phyloP scores from a whole-genome alignment of 2,888 invertebrate genomes.

The Elegia similella region DNA sequence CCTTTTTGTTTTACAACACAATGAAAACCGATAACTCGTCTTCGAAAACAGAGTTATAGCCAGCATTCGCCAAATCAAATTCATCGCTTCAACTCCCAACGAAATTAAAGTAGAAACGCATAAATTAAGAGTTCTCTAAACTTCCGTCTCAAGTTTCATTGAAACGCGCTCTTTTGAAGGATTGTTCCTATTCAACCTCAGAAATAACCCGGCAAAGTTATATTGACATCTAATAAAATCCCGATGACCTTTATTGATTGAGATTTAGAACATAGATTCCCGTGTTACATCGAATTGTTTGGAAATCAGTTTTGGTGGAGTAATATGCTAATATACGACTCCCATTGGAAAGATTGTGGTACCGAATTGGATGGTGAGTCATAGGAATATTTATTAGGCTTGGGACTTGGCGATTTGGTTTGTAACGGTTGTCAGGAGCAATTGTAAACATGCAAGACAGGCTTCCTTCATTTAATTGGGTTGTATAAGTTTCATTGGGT shows the following conservation, averaged over 20 bases:
- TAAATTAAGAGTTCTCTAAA: constrained; percentile 71
- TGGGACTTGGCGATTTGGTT: constrained; percentile 50
- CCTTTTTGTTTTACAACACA: neutral
- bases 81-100: constrained; percentile 47
- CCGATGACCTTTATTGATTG: constrained; percentile 19
- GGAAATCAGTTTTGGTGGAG: constrained; percentile 41
- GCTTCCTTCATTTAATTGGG: neutral
- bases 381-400: constrained; percentile 75
- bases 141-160: constrained; percentile 60
- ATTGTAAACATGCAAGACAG: constrained; percentile 23
- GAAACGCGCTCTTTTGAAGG: constrained; percentile 61
- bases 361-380: constrained; percentile 69
- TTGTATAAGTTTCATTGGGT: neutral
- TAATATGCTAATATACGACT: constrained; percentile 67
- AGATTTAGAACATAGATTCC: constrained; percentile 22
- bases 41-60: constrained; percentile 9
- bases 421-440: constrained; percentile 37
- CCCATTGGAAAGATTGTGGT: constrained; percentile 72
- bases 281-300: constrained; percentile 17
- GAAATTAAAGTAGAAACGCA: constrained; percentile 70
- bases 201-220: constrained; percentile 34
- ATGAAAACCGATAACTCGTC: constrained; percentile 12
- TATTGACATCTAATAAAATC: constrained; percentile 24
- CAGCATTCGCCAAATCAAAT: constrained; percentile 55
- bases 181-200: constrained; percentile 54